A percentile compares a stretch with the other conserved stretches of the same genome.
Evolutionary conservation across 2,888 invertebrate species (phyloP).

Genomic region (Electrophaes corylata): DNA sequence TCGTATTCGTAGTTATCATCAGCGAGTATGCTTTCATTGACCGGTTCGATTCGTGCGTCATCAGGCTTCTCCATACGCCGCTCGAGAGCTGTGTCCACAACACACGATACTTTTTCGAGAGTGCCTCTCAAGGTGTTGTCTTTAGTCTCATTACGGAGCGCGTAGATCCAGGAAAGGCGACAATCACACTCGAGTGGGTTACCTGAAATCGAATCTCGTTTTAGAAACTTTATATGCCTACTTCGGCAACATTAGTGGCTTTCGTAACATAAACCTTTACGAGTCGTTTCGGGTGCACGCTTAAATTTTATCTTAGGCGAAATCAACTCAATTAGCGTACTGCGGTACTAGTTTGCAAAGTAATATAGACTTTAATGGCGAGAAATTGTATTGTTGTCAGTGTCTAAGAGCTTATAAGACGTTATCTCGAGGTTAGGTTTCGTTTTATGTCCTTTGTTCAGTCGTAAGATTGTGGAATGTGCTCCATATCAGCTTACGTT

Average conservation of each 20-base stretch:
- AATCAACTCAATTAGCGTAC: constrained; percentile 39
- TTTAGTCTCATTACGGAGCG: constrained; percentile 89
- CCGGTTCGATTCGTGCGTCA: constrained; percentile 48
- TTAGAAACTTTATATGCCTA: constrained; percentile 23
- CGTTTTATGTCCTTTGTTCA: constrained; percentile 25
- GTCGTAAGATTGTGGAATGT: constrained; percentile 11
- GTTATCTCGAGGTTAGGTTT: constrained; percentile 31
- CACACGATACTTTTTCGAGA: constrained; percentile 89
- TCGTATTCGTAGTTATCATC: constrained; percentile 76
- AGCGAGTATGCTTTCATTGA: constrained; percentile 57
- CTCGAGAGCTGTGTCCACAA: constrained; percentile 77
- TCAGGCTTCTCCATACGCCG: constrained; percentile 60
- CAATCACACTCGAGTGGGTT: constrained; percentile 94
- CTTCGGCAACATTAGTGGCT: constrained; percentile 19
- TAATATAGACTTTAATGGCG: constrained; percentile 39
- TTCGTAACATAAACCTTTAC: constrained; percentile 35
- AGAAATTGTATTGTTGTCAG: constrained; percentile 38
- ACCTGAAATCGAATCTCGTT: constrained; percentile 79
- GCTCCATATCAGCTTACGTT: constrained; percentile 15
- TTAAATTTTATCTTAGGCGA: constrained; percentile 37
- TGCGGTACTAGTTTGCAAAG: constrained; percentile 37
- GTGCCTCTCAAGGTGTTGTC: constrained; percentile 87
- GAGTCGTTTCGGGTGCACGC: constrained; percentile 29
- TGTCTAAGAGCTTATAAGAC: constrained; percentile 32
- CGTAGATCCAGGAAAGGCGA: constrained; percentile 91